Conservation (phyloP, 2,113 vertebrate genomes). For the Rana temporaria region DNA sequence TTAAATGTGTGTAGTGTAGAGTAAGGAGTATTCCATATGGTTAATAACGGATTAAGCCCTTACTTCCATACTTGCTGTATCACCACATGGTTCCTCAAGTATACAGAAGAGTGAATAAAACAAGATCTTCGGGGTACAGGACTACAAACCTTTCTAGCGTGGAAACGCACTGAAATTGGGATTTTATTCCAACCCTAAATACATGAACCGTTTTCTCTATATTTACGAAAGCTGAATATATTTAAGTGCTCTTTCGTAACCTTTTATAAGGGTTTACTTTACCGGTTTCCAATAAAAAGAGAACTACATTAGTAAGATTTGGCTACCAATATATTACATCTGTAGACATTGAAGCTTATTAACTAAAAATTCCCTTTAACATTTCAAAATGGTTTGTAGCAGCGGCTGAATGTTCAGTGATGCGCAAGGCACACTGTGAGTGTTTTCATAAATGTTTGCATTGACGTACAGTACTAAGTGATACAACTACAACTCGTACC, state of each 20-base stretch:
- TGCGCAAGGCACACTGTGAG: slow-evolving; percentile 80
- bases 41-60: slow-evolving; percentile 13
- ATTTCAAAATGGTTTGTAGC: slow-evolving; percentile 70
- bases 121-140: not conserved
- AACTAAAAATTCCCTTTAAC: slow-evolving; percentile 66
- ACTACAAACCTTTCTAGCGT: not conserved
- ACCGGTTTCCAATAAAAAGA: not conserved
- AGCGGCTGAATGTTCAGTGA: slow-evolving; percentile 77
- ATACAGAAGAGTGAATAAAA: not conserved
- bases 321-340: slow-evolving; percentile 76
- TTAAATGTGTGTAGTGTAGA: slow-evolving; percentile 5
- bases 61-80: slow-evolving; percentile 14
- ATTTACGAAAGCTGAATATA: not conserved
- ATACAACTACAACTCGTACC: slow-evolving; percentile 73
- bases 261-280: not conserved
- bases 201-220: not conserved
- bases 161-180: not conserved
- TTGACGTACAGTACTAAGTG: slow-evolving; percentile 75
- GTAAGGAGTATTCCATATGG: not conserved
- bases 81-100: slow-evolving; percentile 21
- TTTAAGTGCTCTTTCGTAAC: slow-evolving; percentile 24
- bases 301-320: slow-evolving; percentile 65
- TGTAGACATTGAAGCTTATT: slow-evolving; percentile 64
- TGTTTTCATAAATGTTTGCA: slow-evolving; percentile 73
- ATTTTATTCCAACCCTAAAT: not conserved